A percentile compares a stretch with the other conserved stretches of the same genome.
Evolutionary conservation across 2,888 invertebrate species (phyloP).

Genomic region (Eristalis pertinax): DNA sequence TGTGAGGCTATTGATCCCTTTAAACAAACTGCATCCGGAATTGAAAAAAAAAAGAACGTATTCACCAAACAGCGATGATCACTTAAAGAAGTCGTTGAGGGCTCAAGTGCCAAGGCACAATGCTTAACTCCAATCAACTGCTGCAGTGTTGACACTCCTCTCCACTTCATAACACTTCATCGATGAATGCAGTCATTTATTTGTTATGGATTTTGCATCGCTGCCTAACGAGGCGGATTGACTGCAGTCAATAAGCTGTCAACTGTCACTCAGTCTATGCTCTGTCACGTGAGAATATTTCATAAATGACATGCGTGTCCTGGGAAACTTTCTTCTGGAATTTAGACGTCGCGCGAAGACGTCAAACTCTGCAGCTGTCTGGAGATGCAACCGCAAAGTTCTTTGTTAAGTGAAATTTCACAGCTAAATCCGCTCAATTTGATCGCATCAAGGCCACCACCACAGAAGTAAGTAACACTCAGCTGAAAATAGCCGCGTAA

Average conservation of each 20-base stretch:
- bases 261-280: not conserved
- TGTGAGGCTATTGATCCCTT: too few species aligned
- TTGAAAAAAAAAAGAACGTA: not conserved
- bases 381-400: not conserved
- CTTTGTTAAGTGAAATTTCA: not conserved
- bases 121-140: not conserved
- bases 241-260: not conserved
- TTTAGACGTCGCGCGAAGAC: too few species aligned
- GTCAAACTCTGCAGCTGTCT: not conserved
- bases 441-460: conserved; percentile 40
- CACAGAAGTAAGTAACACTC: conserved; percentile 3
- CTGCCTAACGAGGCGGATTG: not conserved
- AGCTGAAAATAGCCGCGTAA: conserved; percentile 42
- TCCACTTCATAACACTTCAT: not conserved
- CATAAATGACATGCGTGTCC: not conserved
- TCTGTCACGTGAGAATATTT: too few species aligned
- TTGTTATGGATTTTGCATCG: not conserved
- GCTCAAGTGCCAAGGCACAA: not conserved
- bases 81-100: not conserved
- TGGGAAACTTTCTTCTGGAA: not conserved
- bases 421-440: not conserved
- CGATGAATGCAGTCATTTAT: not conserved
- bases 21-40: too few species aligned
- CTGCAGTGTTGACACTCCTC: not conserved
- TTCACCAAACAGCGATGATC: not conserved